Conservation (phyloP, 2,113 vertebrate species). For the Callochromis pleurospilus region DNA sequence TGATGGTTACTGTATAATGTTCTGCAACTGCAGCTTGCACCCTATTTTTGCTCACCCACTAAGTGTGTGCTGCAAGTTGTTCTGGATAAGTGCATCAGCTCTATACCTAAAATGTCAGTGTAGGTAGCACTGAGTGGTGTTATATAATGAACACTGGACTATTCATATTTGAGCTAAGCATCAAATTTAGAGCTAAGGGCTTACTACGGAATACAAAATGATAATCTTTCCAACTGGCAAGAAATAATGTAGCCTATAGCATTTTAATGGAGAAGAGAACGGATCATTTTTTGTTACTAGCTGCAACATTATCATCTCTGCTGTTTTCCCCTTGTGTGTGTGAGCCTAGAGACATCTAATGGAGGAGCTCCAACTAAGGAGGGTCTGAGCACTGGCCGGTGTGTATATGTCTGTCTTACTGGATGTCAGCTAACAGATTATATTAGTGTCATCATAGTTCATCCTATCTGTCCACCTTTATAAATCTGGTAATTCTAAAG, state of each 20-base stretch:
- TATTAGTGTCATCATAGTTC: neutral
- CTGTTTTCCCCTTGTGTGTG: neutral
- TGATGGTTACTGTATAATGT: neutral
- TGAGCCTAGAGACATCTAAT: neutral
- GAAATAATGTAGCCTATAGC: neutral
- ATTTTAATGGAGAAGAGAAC: neutral
- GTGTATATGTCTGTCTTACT: neutral
- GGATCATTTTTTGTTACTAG: neutral
- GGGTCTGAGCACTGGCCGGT: neutral
- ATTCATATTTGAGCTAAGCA: neutral
- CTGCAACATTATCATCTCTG: neutral
- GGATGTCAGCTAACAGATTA: neutral
- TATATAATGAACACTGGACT: neutral
- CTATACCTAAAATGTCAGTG: neutral
- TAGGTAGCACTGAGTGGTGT: conserved; percentile 25
- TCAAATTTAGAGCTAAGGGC: neutral
- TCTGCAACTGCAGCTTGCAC: neutral
- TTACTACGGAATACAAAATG: neutral
- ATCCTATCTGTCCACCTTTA: neutral
- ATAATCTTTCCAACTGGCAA: neutral
- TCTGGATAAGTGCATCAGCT: neutral
- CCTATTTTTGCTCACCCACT: neutral
- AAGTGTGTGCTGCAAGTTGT: neutral
- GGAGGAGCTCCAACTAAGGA: neutral
- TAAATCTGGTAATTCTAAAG: neutral